These are phyloP conservation scores for Tachysurus fulvidraco DNA, from an alignment of 2,113 vertebrate species.

Conservation along the genomic window DNA sequence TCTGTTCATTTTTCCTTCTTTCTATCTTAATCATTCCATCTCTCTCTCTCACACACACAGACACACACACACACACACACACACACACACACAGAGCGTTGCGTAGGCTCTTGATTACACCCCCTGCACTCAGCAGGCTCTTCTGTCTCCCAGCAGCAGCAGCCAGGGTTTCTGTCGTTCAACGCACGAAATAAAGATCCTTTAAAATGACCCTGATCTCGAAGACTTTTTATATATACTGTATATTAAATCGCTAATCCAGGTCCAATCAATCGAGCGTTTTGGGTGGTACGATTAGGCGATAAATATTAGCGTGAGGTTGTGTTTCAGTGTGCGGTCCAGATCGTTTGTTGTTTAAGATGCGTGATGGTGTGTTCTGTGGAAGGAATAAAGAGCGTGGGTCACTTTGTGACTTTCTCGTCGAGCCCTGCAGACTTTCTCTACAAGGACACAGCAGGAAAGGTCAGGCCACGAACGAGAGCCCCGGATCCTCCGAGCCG, in stretches of 20 bases:
- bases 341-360: not conserved
- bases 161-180: conserved; percentile 20
- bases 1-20: conserved; percentile 26
- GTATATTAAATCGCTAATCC: conserved; percentile 27
- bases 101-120: conserved; percentile 62
- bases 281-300: conserved; percentile 15
- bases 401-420: not conserved
- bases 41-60: conserved; percentile 29
- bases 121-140: conserved; percentile 47
- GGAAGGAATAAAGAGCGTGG: not conserved
- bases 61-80: not conserved
- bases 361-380: not conserved
- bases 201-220: conserved; percentile 21
- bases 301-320: not conserved
- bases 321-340: not conserved
- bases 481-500: not conserved
- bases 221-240: not conserved
- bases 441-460: conserved; percentile 38
- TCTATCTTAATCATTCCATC: conserved; percentile 18
- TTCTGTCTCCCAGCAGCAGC: conserved; percentile 13
- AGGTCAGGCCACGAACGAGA: conserved; percentile 32
- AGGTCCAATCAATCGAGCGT: conserved; percentile 6
- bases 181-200: not conserved
- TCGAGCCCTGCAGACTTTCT: not conserved
- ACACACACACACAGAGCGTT: conserved; percentile 16